Evolutionary conservation across 2,888 invertebrate species (phyloP), one percentile per base, ranked within the genome.

Genomic region (Microchrysa polita): DNA sequence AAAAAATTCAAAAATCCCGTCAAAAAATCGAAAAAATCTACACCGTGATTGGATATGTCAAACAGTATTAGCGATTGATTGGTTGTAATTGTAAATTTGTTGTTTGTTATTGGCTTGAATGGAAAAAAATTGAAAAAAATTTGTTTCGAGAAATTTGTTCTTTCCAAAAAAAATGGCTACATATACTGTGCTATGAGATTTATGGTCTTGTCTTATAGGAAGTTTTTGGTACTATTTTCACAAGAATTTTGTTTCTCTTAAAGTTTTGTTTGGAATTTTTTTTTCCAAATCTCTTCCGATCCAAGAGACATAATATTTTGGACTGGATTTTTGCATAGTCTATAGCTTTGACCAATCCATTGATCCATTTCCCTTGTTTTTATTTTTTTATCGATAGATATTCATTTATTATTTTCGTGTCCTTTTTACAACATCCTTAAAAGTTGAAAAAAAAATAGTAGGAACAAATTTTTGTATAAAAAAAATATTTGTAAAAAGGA

Each of bases 11-110:
- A 69, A 57, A 55, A 69, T 53, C 34, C 34, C 23, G 27, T 34
- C 23, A 53, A n/a, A 16, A 57, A 69, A 69, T 53, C 34, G 53
- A 53, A 7, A 34, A 53, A 53, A n/a, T n/a, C 53, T 48, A 16
- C 55, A 60, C 55, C n/a, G n/a, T 72, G 27, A 72, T 60, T 72
- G 59, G 60, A 60, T 71, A 59, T 60, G n/a, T n/a, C n/a, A 57
- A 34, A 34, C 7, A 34, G n/a, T 34, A 34, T 5, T 72, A 72
- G 72, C 18, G 59, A 60, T 60, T 57, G 72, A 72, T 72, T 72
- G 72, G 61, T 72, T 44, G 60, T 72, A 18, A 60, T 5, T 34
- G 7, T n/a, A n/a, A n/a, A 59, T 14, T 57, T 72, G 53, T 55
- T 16, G 48, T 16, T 59, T 72, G 55, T 72, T 14, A 72, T 60